Evolutionary conservation across 2,113 vertebrate species (phyloP).

Genomic region (Eulemur macaco): DNA sequence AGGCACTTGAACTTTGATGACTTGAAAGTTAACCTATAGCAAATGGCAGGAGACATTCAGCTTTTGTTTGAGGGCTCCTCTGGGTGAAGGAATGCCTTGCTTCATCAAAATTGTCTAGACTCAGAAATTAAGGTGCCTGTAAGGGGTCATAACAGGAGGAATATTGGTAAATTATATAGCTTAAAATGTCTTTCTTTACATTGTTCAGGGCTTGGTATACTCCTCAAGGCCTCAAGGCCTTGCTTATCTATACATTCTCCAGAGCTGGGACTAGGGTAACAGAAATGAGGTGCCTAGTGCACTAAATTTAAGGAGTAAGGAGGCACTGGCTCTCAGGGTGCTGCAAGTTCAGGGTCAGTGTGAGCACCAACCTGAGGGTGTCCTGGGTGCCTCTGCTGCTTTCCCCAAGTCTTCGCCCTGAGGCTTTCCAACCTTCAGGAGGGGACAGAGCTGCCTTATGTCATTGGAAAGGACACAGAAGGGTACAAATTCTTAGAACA

Average conservation of each 20-base stretch:
- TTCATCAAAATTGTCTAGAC: constrained; percentile 26
- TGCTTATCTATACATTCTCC: background rate
- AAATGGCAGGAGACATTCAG: background rate
- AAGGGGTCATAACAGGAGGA: background rate
- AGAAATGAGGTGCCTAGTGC: background rate
- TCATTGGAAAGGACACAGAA: background rate
- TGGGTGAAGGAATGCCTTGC: background rate
- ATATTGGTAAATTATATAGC: background rate
- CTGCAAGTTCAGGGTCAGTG: background rate
- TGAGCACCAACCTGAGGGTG: too few species aligned
- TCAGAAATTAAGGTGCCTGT: background rate
- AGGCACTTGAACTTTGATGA: background rate
- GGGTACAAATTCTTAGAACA: background rate
- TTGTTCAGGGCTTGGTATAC: background rate
- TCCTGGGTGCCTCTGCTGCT: background rate
- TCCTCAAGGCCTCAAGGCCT: background rate
- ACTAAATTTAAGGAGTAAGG: background rate
- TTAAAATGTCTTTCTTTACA: background rate
- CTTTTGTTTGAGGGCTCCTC: background rate
- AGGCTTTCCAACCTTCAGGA: background rate
- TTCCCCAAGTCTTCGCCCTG: background rate
- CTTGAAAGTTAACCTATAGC: background rate
- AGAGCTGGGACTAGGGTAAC: background rate
- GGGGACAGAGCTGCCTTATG: background rate
- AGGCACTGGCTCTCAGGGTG: background rate